Conservation (phyloP, 2,113 vertebrate genomes). For the Alethe diademata region DNA sequence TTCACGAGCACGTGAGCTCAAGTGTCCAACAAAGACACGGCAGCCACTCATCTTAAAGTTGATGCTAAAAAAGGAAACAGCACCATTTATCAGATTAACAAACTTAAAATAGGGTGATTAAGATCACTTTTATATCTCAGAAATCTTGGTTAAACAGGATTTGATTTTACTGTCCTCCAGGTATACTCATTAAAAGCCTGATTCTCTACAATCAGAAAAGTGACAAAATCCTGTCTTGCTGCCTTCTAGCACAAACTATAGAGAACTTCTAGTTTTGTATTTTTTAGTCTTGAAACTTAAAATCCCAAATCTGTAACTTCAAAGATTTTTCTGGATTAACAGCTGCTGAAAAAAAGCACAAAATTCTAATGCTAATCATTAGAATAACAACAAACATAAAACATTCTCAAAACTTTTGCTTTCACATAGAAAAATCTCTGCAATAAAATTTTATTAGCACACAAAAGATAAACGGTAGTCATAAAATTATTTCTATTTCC, state of each 20-base stretch:
- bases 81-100: neutral
- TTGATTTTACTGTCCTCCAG: neutral
- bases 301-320: neutral
- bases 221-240: neutral
- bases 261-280: neutral
- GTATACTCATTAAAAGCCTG: neutral
- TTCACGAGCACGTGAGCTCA: constrained; percentile 89
- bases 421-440: neutral
- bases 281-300: neutral
- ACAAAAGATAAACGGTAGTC: neutral
- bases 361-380: neutral
- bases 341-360: neutral
- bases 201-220: neutral
- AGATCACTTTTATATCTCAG: neutral
- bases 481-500: neutral
- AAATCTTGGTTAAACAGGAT: neutral
- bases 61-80: constrained; percentile 25
- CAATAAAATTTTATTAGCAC: neutral
- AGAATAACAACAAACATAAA: neutral
- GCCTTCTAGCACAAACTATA: neutral
- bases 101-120: neutral
- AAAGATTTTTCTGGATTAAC: neutral
- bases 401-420: neutral
- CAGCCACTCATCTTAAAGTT: constrained; percentile 83
- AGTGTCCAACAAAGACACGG: constrained; percentile 90